These are phyloP conservation scores for Ornithoptera priamus DNA, from an alignment of 2,888 invertebrate species.

Conservation along the genomic window DNA sequence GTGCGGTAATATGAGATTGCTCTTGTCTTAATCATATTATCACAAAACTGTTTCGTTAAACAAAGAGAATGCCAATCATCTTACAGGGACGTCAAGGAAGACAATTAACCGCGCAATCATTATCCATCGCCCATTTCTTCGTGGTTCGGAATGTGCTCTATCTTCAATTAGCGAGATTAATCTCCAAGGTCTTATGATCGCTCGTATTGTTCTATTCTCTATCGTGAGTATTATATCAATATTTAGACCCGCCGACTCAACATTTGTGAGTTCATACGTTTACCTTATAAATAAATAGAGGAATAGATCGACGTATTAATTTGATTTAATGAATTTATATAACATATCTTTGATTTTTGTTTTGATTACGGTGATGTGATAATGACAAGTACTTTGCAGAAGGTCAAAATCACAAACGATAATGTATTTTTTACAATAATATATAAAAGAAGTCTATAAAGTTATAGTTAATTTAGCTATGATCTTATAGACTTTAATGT, in stretches of 20 bases:
- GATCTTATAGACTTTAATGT: not conserved
- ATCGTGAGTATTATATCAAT: conserved; percentile 20
- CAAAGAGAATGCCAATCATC: conserved; percentile 13
- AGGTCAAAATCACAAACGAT: no score
- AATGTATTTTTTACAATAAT: no score
- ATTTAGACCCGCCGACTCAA: conserved; percentile 16
- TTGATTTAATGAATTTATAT: not conserved
- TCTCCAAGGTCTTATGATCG: conserved; percentile 22
- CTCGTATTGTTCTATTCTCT: conserved; percentile 24
- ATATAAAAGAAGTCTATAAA: no score
- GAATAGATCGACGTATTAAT: not conserved
- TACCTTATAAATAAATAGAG: conserved; percentile 7
- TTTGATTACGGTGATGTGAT: no score
- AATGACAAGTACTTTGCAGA: no score
- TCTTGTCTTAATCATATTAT: conserved; percentile 1
- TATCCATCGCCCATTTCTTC: conserved; percentile 16
- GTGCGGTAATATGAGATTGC: not conserved
- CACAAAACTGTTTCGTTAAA: conserved; percentile 4
- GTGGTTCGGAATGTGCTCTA: conserved; percentile 24
- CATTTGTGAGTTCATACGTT: conserved; percentile 8
- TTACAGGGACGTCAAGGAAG: not conserved
- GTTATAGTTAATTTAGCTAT: no score
- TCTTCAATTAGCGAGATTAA: conserved; percentile 28
- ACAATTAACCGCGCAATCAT: conserved; percentile 5
- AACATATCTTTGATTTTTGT: not conserved